phyloP scores from a whole-genome alignment of 2,888 invertebrate genomes.

The Gastrophysa polygoni region DNA sequence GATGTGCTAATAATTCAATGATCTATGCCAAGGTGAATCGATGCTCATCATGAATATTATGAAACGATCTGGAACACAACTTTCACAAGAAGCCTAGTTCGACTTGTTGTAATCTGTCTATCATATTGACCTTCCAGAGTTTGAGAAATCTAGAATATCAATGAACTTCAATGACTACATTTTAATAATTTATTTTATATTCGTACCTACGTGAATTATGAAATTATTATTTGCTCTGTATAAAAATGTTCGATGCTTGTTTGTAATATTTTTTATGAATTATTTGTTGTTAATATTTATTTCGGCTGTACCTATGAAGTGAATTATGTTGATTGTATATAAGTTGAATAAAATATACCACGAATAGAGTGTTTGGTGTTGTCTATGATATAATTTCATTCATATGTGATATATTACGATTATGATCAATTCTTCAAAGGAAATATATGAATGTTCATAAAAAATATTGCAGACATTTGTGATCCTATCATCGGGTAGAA shows the following conservation, averaged over 20 bases:
- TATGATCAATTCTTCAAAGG: background rate
- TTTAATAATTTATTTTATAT: slow-evolving; percentile 20
- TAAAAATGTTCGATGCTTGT: slow-evolving; percentile 20
- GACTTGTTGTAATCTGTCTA: slow-evolving; percentile 34
- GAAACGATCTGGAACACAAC: slow-evolving; percentile 14
- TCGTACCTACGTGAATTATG: too few relatives aligned
- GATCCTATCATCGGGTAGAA: too few relatives aligned
- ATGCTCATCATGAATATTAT: slow-evolving; percentile 9
- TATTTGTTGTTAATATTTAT: slow-evolving; percentile 33
- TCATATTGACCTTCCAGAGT: slow-evolving; percentile 6
- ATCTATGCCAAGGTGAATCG: background rate
- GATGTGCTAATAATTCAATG: background rate
- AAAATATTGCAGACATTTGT: slow-evolving; percentile 30
- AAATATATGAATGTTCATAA: background rate
- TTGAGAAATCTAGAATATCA: background rate
- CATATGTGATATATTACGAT: background rate
- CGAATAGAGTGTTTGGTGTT: slow-evolving; percentile 8
- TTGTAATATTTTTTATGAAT: slow-evolving; percentile 29
- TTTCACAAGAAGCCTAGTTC: slow-evolving; percentile 23
- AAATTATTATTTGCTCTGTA: slow-evolving; percentile 10
- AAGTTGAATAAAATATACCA: slow-evolving; percentile 32
- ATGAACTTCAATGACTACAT: background rate
- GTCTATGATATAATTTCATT: background rate
- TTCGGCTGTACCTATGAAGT: slow-evolving; percentile 23
- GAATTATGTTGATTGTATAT: slow-evolving; percentile 33